These are phyloP conservation scores for Cotesia typhae DNA, from an alignment of 1,140 invertebrate species.

Conservation along the genomic window DNA sequence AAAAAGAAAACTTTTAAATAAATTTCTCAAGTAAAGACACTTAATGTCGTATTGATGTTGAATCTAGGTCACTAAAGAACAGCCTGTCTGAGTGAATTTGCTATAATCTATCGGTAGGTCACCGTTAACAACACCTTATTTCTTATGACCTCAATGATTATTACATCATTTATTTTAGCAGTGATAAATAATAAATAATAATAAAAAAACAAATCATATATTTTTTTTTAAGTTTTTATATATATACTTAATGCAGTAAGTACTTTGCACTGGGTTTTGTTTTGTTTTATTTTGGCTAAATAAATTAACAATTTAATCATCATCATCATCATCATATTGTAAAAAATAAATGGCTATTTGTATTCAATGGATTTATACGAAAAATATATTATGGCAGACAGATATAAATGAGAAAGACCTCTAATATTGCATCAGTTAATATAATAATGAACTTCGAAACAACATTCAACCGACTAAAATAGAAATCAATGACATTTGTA, in stretches of 20 bases:
- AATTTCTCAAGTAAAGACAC: background rate
- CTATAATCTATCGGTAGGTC: constrained; percentile 22
- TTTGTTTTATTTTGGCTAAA: no score
- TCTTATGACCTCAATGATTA: constrained; percentile 26
- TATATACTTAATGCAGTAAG: background rate
- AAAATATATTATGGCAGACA: background rate
- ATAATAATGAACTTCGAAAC: constrained; percentile 8
- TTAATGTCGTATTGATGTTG: constrained; percentile 7
- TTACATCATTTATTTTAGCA: constrained; percentile 21
- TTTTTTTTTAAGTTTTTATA: no score
- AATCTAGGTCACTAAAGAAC: constrained; percentile 27
- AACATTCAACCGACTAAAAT: constrained; percentile 2
- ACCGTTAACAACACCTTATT: constrained; percentile 26
- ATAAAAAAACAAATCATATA: background rate
- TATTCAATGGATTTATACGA: constrained; percentile 7
- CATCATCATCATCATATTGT: no score
- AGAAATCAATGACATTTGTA: constrained; percentile 41
- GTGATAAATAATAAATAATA: constrained; percentile 5
- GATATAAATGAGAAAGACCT: background rate
- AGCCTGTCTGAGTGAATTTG: constrained; percentile 14
- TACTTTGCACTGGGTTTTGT: background rate
- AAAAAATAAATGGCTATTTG: background rate
- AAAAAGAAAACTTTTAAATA: background rate
- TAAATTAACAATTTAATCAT: no score
- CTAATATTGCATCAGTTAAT: constrained; percentile 16